Base-by-base conservation (phyloP, 1,140 invertebrate genomes). In the Dreissena rostriformis region DNA sequence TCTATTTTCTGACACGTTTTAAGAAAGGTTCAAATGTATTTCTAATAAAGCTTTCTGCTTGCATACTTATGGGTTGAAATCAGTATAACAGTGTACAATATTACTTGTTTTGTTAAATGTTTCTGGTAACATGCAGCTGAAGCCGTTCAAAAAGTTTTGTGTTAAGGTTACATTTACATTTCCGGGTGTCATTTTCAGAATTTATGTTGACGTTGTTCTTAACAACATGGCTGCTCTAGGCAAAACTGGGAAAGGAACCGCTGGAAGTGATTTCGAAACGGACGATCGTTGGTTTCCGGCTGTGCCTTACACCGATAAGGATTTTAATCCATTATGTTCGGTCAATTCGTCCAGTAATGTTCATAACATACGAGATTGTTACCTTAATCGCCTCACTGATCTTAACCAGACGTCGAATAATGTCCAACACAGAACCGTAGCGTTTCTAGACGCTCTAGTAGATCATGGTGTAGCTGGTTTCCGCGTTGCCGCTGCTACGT, bases 171-270 rank as follows among this genome's bases (percentile, higher is more conserved):
- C 61, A n/a, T n/a, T n/a, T 63, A n/a, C 24, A 7, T n/a, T 19
- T 19, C 7, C 24, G 19, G 29, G 14, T 78, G 63, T 11, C 52
- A 39, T 39, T 39, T 39, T 39, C 39, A 96, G 96, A 87, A 96
- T 98, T 84, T 97, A 97, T 89, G 96, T 96, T 0, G 97, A 98
- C 92, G 95, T 96, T 0, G 95, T 98, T 2, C 92, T 98, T 28
- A 98, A 98, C 90, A 97, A 98, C 91, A 98, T 98, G 97, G 95
- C 96, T 14, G 96, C 95, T 24, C 57, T 73, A 19, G 92, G 88
- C 14, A 86, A 67, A 68, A 80, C 75, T 15, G 90, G 93, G 26
- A 71, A 79, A 2, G 86, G 91, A 12, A 90, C 91, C 12, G 89
- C 84, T 22, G 93, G 93, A 19, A 86, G 73, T 26, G 86, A 70